These are phyloP conservation scores for Rhagonycha lutea DNA, from an alignment of 2,888 invertebrate species.

Conservation along the genomic window DNA sequence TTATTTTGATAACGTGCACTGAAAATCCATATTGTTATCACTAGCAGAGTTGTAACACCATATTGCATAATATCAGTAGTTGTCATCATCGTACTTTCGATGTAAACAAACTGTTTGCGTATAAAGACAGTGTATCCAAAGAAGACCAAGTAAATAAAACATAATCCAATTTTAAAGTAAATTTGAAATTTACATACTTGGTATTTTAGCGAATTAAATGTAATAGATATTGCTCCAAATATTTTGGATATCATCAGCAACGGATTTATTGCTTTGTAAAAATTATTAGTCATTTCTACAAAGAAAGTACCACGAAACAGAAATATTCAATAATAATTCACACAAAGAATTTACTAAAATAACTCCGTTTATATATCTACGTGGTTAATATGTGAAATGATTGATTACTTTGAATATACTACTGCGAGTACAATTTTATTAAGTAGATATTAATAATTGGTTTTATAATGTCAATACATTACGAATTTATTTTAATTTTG, in stretches of 20 bases:
- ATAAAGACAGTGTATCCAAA: background rate
- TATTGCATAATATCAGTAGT: constrained; percentile 10
- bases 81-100: background rate
- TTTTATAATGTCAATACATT: background rate
- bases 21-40: constrained; percentile 10
- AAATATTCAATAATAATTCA: background rate
- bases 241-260: constrained; percentile 11
- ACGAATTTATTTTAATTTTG: background rate
- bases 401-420: background rate
- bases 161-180: constrained; percentile 8
- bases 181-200: constrained; percentile 11
- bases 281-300: constrained; percentile 6
- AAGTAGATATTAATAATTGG: background rate
- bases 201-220: constrained; percentile 7
- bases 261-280: constrained; percentile 18
- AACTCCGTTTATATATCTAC: background rate
- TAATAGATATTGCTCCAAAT: constrained; percentile 8
- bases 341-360: background rate
- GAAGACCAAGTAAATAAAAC: background rate
- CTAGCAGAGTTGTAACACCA: background rate
- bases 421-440: constrained; percentile 5
- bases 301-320: background rate
- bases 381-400: background rate
- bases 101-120: background rate
- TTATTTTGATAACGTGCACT: constrained; percentile 20